These are phyloP conservation scores for Gymnocypris eckloni DNA, from an alignment of 2,797 vertebrate species.

Conservation along the genomic window DNA sequence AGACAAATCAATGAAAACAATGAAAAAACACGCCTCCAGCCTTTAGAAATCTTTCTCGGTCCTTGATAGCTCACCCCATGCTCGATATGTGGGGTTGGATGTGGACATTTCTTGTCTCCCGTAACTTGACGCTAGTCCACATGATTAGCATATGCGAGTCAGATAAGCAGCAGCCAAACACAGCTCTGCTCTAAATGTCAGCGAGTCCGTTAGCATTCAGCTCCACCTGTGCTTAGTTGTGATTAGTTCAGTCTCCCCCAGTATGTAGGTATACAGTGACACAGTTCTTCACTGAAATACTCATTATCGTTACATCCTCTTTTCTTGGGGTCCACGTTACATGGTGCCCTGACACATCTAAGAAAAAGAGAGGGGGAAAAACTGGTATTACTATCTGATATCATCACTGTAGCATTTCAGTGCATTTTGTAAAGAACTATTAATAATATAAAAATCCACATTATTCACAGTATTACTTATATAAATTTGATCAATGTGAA, in stretches of 20 bases:
- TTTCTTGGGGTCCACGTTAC: conserved; percentile 77
- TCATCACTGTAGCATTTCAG: background rate
- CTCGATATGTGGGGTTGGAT: conserved; percentile 51
- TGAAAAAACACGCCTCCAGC: conserved; percentile 72
- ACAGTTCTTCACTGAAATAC: conserved; percentile 93
- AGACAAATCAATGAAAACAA: conserved; percentile 74
- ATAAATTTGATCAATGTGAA: background rate
- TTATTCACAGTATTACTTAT: background rate
- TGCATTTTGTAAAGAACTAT: background rate
- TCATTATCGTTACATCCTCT: conserved; percentile 86
- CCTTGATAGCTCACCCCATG: conserved; percentile 42
- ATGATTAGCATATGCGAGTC: conserved; percentile 44
- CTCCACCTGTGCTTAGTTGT: background rate
- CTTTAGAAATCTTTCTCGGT: conserved; percentile 77
- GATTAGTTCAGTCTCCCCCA: conserved; percentile 88
- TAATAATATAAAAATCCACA: background rate
- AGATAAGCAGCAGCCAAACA: conserved; percentile 52
- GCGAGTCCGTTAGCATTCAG: conserved; percentile 32
- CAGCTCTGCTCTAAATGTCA: conserved; percentile 42
- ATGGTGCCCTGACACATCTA: conserved; percentile 91
- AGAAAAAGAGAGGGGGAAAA: background rate
- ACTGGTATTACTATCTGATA: background rate
- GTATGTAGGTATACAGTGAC: conserved; percentile 91
- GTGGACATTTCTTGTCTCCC: conserved; percentile 50
- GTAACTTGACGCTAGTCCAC: conserved; percentile 36